Evolutionary conservation across 2,113 vertebrate species (phyloP).

Genomic region (Elaphurus davidianus): DNA sequence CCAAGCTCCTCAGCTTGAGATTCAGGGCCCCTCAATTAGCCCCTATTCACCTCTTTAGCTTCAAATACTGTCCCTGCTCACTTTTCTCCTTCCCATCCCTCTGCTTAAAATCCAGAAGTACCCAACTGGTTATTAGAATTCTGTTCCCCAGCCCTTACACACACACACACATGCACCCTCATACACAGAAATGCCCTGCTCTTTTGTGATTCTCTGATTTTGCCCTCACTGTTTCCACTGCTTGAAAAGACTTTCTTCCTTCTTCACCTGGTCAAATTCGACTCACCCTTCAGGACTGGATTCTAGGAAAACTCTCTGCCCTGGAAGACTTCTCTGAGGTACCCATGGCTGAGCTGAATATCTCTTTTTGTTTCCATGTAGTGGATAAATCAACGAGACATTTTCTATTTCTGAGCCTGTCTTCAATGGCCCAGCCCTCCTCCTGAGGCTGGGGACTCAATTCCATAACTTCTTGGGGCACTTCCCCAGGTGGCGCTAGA

Average conservation of each 20-base stretch:
- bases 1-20: not conserved
- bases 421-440: not conserved
- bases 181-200: not conserved
- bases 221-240: not conserved
- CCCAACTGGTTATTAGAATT: not conserved
- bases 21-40: not conserved
- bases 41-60: not conserved
- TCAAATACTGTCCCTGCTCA: not conserved
- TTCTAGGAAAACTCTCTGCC: not conserved
- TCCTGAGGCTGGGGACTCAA: not conserved
- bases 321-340: not conserved
- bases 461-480: not conserved
- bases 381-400: not conserved
- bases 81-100: not conserved
- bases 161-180: not conserved
- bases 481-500: not conserved
- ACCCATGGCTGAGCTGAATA: not conserved
- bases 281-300: not conserved
- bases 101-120: not conserved
- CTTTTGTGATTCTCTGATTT: not conserved
- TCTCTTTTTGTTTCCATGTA: not conserved
- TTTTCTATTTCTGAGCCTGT: not conserved
- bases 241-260: not conserved
- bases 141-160: fast-evolving
- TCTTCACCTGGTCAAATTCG: not conserved